Percentiles rank a stretch among this genome's conserved stretches.
Evolutionary conservation across 2,113 vertebrate species (phyloP).

Genomic region (Menura novaehollandiae): DNA sequence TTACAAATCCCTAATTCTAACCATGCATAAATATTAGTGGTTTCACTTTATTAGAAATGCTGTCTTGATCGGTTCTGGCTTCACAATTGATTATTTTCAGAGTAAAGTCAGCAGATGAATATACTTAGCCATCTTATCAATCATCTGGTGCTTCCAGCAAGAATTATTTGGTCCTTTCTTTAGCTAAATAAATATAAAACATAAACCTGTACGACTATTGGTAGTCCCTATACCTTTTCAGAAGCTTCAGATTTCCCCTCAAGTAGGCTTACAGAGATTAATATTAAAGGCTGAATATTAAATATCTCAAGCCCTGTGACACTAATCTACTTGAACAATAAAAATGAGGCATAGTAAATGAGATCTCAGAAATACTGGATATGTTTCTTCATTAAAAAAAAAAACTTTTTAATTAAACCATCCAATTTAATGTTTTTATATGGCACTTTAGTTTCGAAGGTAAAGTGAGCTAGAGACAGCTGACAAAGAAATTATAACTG

Average conservation of each 20-base stretch:
- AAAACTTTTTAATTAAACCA: conserved; percentile 80
- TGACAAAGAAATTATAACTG: conserved; percentile 85
- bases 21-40: conserved; percentile 23
- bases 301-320: conserved; percentile 61
- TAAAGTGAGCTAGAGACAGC: conserved; percentile 79
- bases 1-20: conserved; percentile 18
- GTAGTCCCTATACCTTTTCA: conserved; percentile 6
- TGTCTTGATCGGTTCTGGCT: conserved; percentile 10
- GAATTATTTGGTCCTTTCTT: not conserved
- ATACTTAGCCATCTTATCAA: not conserved
- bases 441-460: conserved; percentile 78
- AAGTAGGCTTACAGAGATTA: conserved; percentile 55
- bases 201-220: not conserved
- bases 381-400: conserved; percentile 73
- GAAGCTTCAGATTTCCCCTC: conserved; percentile 13
- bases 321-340: conserved; percentile 73
- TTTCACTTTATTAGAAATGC: conserved; percentile 41
- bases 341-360: conserved; percentile 71
- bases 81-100: not conserved
- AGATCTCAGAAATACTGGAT: conserved; percentile 71
- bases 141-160: not conserved
- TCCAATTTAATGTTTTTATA: conserved; percentile 82
- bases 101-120: not conserved
- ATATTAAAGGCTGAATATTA: conserved; percentile 72
- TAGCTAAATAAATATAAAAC: conserved; percentile 11